Base-by-base conservation (phyloP, 2,113 vertebrate species). In the Penelope pileata region DNA sequence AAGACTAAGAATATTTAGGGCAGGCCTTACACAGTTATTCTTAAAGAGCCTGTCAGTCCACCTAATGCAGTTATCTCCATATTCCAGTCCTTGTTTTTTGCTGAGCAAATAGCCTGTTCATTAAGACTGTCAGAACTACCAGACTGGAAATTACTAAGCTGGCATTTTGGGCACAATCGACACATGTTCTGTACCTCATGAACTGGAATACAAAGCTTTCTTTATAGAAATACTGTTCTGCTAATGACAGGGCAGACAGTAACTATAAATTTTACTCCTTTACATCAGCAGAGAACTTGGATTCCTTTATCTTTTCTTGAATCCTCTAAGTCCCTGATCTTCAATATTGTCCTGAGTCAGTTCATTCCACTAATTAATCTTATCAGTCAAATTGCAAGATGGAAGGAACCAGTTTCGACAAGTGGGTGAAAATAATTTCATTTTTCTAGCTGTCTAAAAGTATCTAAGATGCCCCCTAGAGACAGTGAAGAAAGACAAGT, bases 61-160 rank as follows among this genome's bases (percentile, higher is more conserved):
- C 26, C 76, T 86, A 86, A 80, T 70, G 66, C 38, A 93, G 67
- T 60, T 90, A 29, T 90, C 79, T 90, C 83, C 2, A 1, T n/a
- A 78, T 86, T 95, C 91, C 83, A 96, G 90, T 93, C 85, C 93
- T 96, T 91, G 72, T 63, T 95, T 96, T 91, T 90, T 90, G 76
- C 83, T 94, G 76, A 95, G 36, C 76, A 64, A 59, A 59, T 36
- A 51, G 90, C 85, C 47, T 1, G 2, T 96, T 95, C 68, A 34
- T 92, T 93, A 88, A 88, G 51, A 68, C 30, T 83, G 91, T 93
- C 95, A 91, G 38, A 94, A 76, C 91, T 93, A 95, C 53, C 81
- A 90, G 82, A 90, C 78, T 96, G 91, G 92, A 97, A 96, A 94
- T 92, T 78, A 91, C 91, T 90, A 87, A 56, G 87, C 78, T 95